Conservation (phyloP, 2,113 vertebrate genomes). For the Calonectris borealis region DNA sequence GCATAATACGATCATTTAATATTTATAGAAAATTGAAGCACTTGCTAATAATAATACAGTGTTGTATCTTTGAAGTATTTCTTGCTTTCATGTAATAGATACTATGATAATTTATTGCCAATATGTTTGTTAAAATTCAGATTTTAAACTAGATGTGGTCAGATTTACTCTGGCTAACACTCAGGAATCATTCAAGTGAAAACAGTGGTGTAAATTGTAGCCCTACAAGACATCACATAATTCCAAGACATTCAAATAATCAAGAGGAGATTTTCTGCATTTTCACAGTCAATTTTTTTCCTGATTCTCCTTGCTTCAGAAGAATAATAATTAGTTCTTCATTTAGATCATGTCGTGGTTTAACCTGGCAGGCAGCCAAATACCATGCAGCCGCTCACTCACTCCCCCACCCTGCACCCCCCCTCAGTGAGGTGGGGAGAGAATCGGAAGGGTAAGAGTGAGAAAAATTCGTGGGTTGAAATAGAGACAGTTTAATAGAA, state of each 20-base stretch:
- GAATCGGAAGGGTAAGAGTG: too few relatives aligned
- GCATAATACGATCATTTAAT: neutral
- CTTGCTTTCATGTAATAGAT: neutral
- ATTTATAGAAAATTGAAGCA: neutral
- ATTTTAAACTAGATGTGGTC: neutral
- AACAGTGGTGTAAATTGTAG: neutral
- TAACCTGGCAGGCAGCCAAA: too few relatives aligned
- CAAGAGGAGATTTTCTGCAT: neutral
- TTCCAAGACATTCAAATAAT: neutral
- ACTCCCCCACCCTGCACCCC: too few relatives aligned
- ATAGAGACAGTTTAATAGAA: too few relatives aligned
- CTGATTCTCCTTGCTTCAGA: neutral
- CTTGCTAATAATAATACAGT: neutral
- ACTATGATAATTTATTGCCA: neutral
- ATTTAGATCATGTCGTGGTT: neutral
- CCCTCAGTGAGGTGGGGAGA: too few relatives aligned
- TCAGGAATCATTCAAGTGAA: neutral
- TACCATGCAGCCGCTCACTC: too few relatives aligned
- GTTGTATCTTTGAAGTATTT: neutral
- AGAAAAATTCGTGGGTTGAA: too few relatives aligned
- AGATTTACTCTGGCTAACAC: neutral
- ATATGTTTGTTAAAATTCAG: neutral
- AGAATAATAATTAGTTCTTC: neutral
- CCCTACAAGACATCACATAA: neutral
- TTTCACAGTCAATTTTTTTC: neutral